These are phyloP conservation scores for Opisthocomus hoazin DNA, from an alignment of 2,113 vertebrate genomes.

Conservation along the genomic window DNA sequence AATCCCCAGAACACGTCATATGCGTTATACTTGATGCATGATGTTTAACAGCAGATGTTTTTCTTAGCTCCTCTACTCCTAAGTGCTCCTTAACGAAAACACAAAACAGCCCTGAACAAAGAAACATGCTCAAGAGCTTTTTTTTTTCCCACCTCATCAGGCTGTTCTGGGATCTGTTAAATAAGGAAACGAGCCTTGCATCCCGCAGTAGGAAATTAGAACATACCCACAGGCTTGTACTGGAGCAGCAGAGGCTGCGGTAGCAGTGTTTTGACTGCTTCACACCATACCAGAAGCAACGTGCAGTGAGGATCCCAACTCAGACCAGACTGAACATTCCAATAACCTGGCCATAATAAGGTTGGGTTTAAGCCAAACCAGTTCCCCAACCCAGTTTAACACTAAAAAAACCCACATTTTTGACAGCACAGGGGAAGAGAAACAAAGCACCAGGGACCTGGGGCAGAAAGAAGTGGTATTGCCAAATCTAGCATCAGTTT, in stretches of 20 bases:
- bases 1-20: background rate
- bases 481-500: background rate
- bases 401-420: background rate
- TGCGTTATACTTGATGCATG: rapidly evolving
- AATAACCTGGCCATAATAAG: background rate
- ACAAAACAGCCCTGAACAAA: background rate
- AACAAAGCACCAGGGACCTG: background rate
- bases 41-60: background rate
- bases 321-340: background rate
- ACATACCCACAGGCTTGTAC: rapidly evolving
- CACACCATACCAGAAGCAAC: background rate
- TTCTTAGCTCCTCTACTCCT: background rate
- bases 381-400: background rate
- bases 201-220: background rate
- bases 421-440: background rate
- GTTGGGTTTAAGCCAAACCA: background rate
- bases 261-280: background rate
- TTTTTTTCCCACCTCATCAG: background rate
- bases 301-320: background rate
- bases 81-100: background rate
- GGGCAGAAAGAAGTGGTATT: rapidly evolving
- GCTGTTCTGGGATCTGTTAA: background rate
- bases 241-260: background rate
- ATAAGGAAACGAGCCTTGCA: background rate
- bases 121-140: background rate